Percentiles rank a stretch among this genome's conserved stretches.
Conservation (phyloP, 2,113 vertebrate genomes). For the Neopipo cinnamomea region DNA sequence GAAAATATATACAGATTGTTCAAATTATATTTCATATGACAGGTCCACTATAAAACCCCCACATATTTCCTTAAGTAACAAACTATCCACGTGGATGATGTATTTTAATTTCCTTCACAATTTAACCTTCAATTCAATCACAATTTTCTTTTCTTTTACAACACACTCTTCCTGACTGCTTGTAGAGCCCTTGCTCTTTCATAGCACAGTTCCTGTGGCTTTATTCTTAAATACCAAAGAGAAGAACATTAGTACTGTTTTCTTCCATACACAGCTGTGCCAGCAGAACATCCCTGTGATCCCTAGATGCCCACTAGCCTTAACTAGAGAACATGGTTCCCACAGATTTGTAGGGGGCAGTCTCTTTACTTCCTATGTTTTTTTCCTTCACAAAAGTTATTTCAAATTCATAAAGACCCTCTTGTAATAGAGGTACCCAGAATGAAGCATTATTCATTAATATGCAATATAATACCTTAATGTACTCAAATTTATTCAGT, state of each 20-base stretch:
- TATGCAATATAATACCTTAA: background rate
- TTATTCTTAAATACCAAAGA: background rate
- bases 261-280: background rate
- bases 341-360: background rate
- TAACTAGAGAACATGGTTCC: background rate
- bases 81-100: background rate
- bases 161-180: background rate
- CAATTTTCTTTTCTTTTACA: background rate
- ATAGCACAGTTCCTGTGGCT: background rate
- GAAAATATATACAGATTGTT: background rate
- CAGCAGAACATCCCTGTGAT: background rate
- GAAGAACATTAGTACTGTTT: background rate
- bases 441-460: background rate
- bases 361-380: background rate
- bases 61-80: background rate
- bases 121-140: background rate
- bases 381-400: background rate
- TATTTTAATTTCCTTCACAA: background rate
- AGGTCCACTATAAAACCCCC: background rate
- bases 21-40: background rate
- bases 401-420: background rate
- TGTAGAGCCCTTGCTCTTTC: background rate
- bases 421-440: background rate
- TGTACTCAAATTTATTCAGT: background rate
- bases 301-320: background rate